Percentiles rank a stretch among this genome's conserved stretches.
Evolutionary conservation across 2,113 vertebrate species (phyloP).

Genomic region (Nyctibius bracteatus): DNA sequence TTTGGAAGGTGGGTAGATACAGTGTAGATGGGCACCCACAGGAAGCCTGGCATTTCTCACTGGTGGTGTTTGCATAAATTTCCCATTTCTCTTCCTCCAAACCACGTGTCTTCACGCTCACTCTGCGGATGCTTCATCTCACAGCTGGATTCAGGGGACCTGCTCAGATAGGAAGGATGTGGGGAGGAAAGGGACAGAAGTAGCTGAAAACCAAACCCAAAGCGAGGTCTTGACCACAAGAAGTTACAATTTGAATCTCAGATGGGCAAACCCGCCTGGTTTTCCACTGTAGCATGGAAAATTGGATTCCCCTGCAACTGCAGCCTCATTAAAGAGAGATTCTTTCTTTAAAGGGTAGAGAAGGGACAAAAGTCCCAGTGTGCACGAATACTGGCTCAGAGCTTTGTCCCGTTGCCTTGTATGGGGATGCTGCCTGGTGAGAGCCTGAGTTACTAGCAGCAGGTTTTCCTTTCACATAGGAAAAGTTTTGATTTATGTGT

Average conservation of each 20-base stretch:
- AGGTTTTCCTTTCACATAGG: neutral
- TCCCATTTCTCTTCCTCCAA: neutral
- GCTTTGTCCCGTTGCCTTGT: neutral
- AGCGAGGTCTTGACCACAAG: neutral
- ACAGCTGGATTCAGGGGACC: neutral
- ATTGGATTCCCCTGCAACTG: neutral
- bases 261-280: neutral
- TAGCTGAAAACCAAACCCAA: neutral
- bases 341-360: neutral
- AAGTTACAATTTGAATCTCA: neutral
- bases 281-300: slow-evolving; percentile 11
- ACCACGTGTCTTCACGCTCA: rapidly evolving
- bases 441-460: neutral
- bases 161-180: neutral
- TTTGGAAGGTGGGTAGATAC: neutral
- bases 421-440: neutral
- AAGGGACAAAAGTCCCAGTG: neutral
- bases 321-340: neutral
- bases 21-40: rapidly evolving
- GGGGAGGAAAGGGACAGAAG: neutral
- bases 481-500: neutral
- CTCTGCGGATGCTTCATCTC: neutral
- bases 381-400: neutral
- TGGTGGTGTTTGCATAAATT: neutral
- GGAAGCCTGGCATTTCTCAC: neutral